phyloP scores from a whole-genome alignment of 2,113 vertebrate genomes.

The Leuciscus idus region DNA sequence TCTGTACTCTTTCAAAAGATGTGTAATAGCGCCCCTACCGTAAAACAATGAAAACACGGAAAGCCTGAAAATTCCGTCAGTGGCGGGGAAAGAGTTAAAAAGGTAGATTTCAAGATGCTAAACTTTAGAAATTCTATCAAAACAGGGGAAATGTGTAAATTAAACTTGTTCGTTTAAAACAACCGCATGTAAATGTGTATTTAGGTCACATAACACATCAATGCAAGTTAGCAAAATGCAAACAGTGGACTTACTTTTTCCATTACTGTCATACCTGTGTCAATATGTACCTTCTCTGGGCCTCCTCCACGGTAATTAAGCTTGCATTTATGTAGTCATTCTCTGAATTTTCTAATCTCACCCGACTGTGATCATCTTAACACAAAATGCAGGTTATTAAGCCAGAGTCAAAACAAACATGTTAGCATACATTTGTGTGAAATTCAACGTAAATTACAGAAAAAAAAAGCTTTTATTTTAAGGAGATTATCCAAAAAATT shows the following conservation, averaged over 20 bases:
- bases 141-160: neutral
- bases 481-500: neutral
- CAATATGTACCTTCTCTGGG: constrained; percentile 91
- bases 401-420: neutral
- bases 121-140: neutral
- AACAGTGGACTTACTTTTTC: constrained; percentile 26
- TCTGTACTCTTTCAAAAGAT: no score
- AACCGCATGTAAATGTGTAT: neutral
- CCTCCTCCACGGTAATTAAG: constrained; percentile 88
- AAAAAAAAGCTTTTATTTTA: neutral
- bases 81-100: neutral
- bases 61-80: no score
- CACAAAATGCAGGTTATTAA: constrained; percentile 23
- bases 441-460: neutral
- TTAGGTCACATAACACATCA: neutral
- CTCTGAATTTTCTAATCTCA: constrained; percentile 89
- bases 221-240: neutral
- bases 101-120: neutral
- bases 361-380: constrained; percentile 95
- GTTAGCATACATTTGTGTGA: neutral
- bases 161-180: neutral
- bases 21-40: no score
- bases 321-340: constrained; percentile 99
- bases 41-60: no score
- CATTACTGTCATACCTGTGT: constrained; percentile 84